phyloP scores from a whole-genome alignment of 2,113 vertebrate species.

The Amblyopsis rosae region DNA sequence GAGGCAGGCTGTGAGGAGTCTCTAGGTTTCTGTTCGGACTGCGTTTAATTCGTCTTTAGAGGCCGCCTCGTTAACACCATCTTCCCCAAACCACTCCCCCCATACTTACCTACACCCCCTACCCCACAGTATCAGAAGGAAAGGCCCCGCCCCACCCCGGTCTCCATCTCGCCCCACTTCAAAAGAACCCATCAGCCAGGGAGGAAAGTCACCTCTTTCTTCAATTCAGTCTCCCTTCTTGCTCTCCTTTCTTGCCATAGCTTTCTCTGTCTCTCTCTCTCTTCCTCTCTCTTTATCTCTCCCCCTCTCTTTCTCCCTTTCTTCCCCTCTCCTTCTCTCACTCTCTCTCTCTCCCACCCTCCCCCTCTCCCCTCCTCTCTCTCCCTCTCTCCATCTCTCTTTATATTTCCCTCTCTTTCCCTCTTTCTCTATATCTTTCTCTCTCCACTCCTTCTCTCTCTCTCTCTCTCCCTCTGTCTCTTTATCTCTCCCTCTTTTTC shows the following conservation, averaged over 20 bases:
- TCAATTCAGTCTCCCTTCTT: slow-evolving; percentile 53
- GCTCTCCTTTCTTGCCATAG: slow-evolving; percentile 28
- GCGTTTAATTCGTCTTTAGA: slow-evolving; percentile 82
- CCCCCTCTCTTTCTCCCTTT: slow-evolving; percentile 51
- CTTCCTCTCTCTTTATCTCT: slow-evolving; percentile 47
- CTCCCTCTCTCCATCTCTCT: neutral
- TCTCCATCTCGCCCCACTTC: slow-evolving; percentile 65
- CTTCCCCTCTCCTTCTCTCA: slow-evolving; percentile 1
- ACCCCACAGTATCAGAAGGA: no score
- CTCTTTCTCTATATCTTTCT: no score
- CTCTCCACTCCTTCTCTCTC: slow-evolving; percentile 55
- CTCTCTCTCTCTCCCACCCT: neutral
- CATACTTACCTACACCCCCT: no score
- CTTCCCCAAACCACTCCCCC: slow-evolving; percentile 37
- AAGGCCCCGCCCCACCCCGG: no score
- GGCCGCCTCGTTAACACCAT: slow-evolving; percentile 82
- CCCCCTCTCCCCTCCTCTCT: neutral
- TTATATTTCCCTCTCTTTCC: slow-evolving; percentile 39
- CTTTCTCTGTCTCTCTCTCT: slow-evolving; percentile 42
- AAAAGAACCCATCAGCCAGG: slow-evolving; percentile 69
- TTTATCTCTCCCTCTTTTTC: slow-evolving; percentile 51
- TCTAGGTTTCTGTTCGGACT: slow-evolving; percentile 79
- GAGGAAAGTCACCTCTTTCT: slow-evolving; percentile 80
- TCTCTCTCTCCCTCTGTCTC: slow-evolving; percentile 47
- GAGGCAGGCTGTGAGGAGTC: slow-evolving; percentile 74